A percentile compares a stretch with the other conserved stretches of the same genome.
phyloP scores from a whole-genome alignment of 2,113 vertebrate species.

The Edolisoma coerulescens region DNA sequence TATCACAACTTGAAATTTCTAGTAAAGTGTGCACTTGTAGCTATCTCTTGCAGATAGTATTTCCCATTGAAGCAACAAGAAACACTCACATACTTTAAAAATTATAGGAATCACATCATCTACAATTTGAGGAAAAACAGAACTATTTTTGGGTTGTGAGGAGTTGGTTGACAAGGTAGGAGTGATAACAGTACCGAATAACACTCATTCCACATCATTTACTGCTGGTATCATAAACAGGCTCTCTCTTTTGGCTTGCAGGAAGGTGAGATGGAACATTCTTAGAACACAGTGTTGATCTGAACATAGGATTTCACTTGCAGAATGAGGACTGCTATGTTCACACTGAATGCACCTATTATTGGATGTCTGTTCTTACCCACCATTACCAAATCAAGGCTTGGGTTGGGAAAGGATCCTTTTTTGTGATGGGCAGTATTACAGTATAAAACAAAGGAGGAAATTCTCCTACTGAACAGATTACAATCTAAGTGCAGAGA shows the following conservation, averaged over 20 bases:
- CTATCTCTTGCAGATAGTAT: background rate
- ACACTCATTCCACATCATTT: background rate
- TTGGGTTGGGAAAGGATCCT: background rate
- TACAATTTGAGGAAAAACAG: background rate
- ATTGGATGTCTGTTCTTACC: background rate
- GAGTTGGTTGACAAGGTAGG: background rate
- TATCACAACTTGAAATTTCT: background rate
- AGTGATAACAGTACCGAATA: background rate
- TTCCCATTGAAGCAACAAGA: background rate
- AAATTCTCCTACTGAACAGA: background rate
- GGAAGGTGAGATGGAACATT: background rate
- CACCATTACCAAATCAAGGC: background rate
- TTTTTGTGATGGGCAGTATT: background rate
- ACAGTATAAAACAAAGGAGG: background rate
- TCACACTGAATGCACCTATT: background rate
- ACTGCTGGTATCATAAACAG: background rate
- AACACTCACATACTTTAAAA: background rate
- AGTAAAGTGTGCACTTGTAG: background rate
- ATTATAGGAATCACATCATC: background rate
- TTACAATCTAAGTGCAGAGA: background rate
- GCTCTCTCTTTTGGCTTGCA: background rate
- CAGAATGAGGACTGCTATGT: background rate
- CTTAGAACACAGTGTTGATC: background rate
- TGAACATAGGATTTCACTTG: background rate
- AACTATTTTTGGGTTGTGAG: background rate